Conservation (phyloP, 2,888 invertebrate species). For the Erebia aethiops region DNA sequence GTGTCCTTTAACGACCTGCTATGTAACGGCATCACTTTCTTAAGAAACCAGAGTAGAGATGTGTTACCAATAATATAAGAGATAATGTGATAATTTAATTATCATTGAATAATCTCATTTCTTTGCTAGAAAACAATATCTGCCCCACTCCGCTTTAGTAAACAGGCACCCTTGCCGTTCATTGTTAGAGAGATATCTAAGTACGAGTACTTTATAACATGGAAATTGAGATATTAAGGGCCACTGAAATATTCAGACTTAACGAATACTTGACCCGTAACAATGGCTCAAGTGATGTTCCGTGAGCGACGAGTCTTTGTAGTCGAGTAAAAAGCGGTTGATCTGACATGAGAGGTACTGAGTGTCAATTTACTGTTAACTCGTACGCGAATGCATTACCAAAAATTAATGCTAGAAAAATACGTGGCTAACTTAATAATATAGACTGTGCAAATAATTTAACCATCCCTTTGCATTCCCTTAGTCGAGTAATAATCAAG, state of each 20-base stretch:
- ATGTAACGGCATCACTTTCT: no score
- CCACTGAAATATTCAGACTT: conserved; percentile 4
- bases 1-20: no score
- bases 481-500: background rate
- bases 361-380: conserved; percentile 3
- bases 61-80: no score
- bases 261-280: conserved; percentile 1
- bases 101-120: no score
- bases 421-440: background rate
- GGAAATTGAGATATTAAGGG: no score
- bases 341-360: conserved; percentile 5
- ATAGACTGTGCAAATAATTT: background rate
- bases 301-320: conserved; percentile 5
- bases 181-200: background rate
- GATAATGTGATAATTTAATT: no score
- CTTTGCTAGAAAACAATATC: no score
- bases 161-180: background rate
- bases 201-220: no score
- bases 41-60: no score
- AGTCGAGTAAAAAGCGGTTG: background rate
- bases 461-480: conserved; percentile 7
- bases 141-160: no score
- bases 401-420: no score
- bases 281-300: conserved; percentile 2
- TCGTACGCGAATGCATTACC: background rate